Conservation (phyloP, 2,113 vertebrate species). For the Sinocyclocheilus anophthalmus region DNA sequence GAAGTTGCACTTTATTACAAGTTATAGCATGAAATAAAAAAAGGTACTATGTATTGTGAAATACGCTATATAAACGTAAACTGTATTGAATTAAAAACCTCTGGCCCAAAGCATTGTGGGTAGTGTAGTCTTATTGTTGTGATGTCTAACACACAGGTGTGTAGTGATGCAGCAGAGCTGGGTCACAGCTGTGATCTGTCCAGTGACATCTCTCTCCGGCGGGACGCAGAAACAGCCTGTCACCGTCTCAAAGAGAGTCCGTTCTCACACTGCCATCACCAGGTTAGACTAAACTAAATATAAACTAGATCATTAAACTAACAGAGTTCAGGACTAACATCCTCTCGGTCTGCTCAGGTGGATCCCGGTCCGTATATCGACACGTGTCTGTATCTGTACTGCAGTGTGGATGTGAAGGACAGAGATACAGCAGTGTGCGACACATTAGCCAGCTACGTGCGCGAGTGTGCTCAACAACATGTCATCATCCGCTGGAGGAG, state of each 20-base stretch:
- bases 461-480: conserved; percentile 79
- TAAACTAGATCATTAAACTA: neutral
- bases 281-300: conserved; percentile 70
- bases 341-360: conserved; percentile 70
- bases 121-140: neutral
- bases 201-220: conserved; percentile 31
- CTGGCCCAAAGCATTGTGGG: neutral
- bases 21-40: neutral
- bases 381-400: conserved; percentile 82
- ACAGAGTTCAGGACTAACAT: neutral
- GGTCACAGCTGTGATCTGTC: conserved; percentile 70
- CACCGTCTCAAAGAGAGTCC: conserved; percentile 74
- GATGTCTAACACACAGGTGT: conserved; percentile 61
- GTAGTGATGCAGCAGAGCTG: conserved; percentile 77
- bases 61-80: neutral
- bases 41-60: neutral
- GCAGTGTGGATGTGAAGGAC: conserved; percentile 56
- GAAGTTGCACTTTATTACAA: neutral
- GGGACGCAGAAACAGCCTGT: conserved; percentile 74
- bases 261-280: conserved; percentile 80
- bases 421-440: conserved; percentile 70
- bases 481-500: conserved; percentile 78
- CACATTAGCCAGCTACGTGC: conserved; percentile 81
- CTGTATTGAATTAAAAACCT: neutral
- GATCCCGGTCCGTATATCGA: conserved; percentile 78